A percentile compares a stretch with the other conserved stretches of the same genome.
Evolutionary conservation across 2,888 invertebrate genomes (phyloP).

Genomic region (Apodemia duryi): DNA sequence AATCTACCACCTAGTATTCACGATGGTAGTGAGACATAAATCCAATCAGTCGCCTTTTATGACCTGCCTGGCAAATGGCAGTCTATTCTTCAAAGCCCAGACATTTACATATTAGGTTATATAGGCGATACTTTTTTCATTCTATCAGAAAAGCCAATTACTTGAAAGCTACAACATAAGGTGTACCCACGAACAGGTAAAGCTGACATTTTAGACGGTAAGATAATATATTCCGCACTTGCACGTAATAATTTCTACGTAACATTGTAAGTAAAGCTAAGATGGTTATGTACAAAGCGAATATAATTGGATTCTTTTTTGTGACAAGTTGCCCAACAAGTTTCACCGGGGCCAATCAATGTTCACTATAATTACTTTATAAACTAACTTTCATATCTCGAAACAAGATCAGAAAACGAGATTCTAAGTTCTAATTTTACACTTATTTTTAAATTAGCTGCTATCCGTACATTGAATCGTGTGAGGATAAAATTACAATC

Average conservation of each 20-base stretch:
- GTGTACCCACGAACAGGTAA: too few relatives aligned
- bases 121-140: too few relatives aligned
- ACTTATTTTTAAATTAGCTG: not conserved
- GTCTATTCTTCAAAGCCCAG: too few relatives aligned
- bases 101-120: too few relatives aligned
- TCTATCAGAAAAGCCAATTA: too few relatives aligned
- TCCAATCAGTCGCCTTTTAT: too few relatives aligned
- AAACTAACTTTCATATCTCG: conserved; percentile 10
- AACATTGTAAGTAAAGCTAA: not conserved
- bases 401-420: not conserved
- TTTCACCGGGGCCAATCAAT: not conserved
- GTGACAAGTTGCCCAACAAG: not conserved
- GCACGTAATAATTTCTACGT: not conserved
- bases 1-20: too few relatives aligned
- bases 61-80: too few relatives aligned
- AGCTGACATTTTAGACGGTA: too few relatives aligned
- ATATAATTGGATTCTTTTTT: conserved; percentile 2
- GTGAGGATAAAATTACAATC: not conserved
- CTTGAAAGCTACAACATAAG: too few relatives aligned
- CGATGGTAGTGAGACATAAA: too few relatives aligned
- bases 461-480: not conserved
- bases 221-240: too few relatives aligned
- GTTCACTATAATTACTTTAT: conserved; percentile 7
- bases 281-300: conserved; percentile 2
- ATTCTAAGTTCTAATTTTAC: not conserved